Evolutionary conservation across 2,797 vertebrate species (phyloP), one percentile per base, ranked within the genome.

Genomic region (Syncerus caffer): DNA sequence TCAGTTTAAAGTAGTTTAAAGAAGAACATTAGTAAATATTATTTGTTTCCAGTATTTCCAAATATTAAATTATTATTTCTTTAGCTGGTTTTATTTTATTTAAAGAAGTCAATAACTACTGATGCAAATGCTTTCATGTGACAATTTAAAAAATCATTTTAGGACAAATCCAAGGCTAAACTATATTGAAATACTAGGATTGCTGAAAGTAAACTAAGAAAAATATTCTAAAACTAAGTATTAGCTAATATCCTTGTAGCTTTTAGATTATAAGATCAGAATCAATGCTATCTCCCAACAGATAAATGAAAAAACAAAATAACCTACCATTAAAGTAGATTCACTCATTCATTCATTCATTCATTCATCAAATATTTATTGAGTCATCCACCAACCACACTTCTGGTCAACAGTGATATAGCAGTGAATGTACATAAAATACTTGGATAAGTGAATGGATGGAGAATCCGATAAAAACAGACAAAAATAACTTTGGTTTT

Each of bases 201-300:
- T 19, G 62, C 10, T 60, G 57, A 85, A 91, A 62, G 7, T 60
- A 89, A 87, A 51, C 74, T 93, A 83, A 89, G 31, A 93, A 83
- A 94, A 92, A 94, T 74, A 71, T 51, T 15, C 3, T 87, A 83
- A 96, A 31, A 93, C 17, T 47, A 71, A 89, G 29, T 45, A 60
- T 60, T 34, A 89, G 12, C 23, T 88, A 90, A 83, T 4, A 50
- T 47, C 85, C 82, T 60, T 71, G 9, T 45, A 88, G 60, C 16
- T 67, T 95, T 95, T 92, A 90, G 50, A 85, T 55, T 88, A 6
- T 74, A 94, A 95, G 64, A 62, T 34, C 53, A 90, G 82, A 94
- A 95, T 58, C 53, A 92, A 31, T 42, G 53, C 17, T 50, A 79
- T 67, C 21, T 89, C 25, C 6, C 53, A 67, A 16, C 45, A 78